Evolutionary conservation across 2,113 vertebrate species (phyloP), one percentile per base, ranked within the genome.

Genomic region (Oostethus manadensis): DNA sequence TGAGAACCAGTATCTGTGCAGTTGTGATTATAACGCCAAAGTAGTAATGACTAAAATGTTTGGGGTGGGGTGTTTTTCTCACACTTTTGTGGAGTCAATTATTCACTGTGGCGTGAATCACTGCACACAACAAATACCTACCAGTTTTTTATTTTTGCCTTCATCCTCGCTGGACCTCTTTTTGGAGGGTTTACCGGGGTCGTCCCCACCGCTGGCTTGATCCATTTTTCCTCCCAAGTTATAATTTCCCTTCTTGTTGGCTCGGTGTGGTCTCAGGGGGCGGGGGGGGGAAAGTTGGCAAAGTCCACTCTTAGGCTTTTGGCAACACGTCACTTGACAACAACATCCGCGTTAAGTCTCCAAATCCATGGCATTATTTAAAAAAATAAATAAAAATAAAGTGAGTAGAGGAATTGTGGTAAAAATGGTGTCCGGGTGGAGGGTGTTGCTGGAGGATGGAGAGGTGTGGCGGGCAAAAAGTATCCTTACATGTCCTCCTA

Each of bases 91-190:
- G 45, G 3, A 44, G 40, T 18, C 8, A 44, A 38, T n/a, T 10
- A n/a, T 13, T 11, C 10, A 18, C 21, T 33, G 23, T 26, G 23
- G 2, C 3, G 23, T 26, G 5, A 26, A 26, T 26, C 23, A 26
- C 3, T 26, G 23, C 23, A 26, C 29, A 21, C 22, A 18, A 14
- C 2, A 14, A 54, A 64, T 50, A 88, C 90, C 23, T 81, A 92
- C 89, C 89, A 91, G 87, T 65, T 92, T 92, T 72, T 92, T 92
- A 84, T 92, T 92, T 85, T 88, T 92, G 60, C 86, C 83, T 51
- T 92, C 89, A 56, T 92, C 90, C 45, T 92, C 90, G 16, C 42
- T 80, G 43, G 86, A 82, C 64, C 87, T 92, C 84, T 89, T 91
- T 82, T 89, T 91, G 4, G 82, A 80, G 38, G 86, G 71, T 65